Evolutionary conservation across 1,140 invertebrate genomes (phyloP).

Genomic region (Solen grandis): DNA sequence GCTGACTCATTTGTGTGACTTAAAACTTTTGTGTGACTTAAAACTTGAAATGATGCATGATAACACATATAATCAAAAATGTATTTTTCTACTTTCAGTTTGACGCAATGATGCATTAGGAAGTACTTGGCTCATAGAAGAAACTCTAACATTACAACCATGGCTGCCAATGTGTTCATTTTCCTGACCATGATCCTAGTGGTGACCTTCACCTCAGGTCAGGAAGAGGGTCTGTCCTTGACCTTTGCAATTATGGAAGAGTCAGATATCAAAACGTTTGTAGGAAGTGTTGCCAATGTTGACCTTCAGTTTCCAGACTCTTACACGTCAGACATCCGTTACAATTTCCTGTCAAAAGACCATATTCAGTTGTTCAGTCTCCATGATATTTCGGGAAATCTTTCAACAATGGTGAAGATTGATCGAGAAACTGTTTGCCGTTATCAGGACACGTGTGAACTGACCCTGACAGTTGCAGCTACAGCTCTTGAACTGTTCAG

Average conservation of each 20-base stretch:
- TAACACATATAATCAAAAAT: no score
- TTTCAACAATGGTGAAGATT: conserved; percentile 58
- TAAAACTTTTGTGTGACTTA: no score
- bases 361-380: conserved; percentile 19
- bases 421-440: conserved; percentile 69
- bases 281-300: conserved; percentile 25
- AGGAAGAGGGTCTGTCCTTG: conserved; percentile 20
- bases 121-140: no score
- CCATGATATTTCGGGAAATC: conserved; percentile 30
- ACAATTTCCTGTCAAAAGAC: conserved; percentile 4
- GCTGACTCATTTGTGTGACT: no score
- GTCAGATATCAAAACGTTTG: not conserved
- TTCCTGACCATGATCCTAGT: conserved; percentile 12
- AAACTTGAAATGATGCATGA: no score
- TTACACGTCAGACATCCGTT: not conserved
- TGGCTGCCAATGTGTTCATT: conserved; percentile 3
- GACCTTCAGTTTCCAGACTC: not conserved
- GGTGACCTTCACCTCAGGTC: conserved; percentile 2
- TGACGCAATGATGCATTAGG: no score
- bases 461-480: conserved; percentile 55
- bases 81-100: no score
- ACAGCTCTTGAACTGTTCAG: conserved; percentile 24
- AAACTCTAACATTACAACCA: no score
- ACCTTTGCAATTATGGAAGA: conserved; percentile 33
- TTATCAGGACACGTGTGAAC: conserved; percentile 45